Evolutionary conservation across 2,888 invertebrate species (phyloP), one percentile per base, ranked within the genome.

Genomic region (Agrilus mali): DNA sequence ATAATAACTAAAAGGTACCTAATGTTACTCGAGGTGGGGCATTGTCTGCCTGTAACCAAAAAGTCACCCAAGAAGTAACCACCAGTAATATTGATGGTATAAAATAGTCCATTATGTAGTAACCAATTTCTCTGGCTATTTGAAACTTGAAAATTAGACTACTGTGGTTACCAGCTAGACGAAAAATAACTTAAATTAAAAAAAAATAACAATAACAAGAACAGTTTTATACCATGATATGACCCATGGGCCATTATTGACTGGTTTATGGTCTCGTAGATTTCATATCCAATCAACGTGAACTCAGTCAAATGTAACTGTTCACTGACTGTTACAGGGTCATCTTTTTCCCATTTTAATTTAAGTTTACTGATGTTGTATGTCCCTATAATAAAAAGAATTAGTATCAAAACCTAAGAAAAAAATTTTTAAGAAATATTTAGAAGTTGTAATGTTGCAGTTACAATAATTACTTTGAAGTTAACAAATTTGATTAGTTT

Each of bases 41-140:
- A 33, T 87, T 86, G 60, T 88, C 87, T 40, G 87, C 84, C 63
- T 88, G 88, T 44, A 89, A 64, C 88, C 88, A 89, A 61, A 89
- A 89, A 1, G 88, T 85, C 10, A 89, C 87, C 88, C 88, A 89
- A 0, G 88, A 88, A 56, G 86, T 85, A 6, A 82, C 81, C 2
- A 89, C 88, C 55, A 89, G 78, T 60, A 89, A 74, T 71, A 88
- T 86, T 7, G 88, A 88, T 3, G 89, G 89, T 49, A 89, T 75
- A 54, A 86, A 89, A 60, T 87, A 89, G 57, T 89, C 88, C 82
- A 89, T 83, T 49, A 89, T 72, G 61, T 89, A 89, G 61, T 83
- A 88, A 20, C 88, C 88, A 51, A 86, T 84, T 68, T 87, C 86
- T 37, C 87, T 75, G 1, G 80, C 80, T 37, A 89, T 65, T 57